Conservation (phyloP, 1,140 invertebrate species). For the Diabrotica virgifera region DNA sequence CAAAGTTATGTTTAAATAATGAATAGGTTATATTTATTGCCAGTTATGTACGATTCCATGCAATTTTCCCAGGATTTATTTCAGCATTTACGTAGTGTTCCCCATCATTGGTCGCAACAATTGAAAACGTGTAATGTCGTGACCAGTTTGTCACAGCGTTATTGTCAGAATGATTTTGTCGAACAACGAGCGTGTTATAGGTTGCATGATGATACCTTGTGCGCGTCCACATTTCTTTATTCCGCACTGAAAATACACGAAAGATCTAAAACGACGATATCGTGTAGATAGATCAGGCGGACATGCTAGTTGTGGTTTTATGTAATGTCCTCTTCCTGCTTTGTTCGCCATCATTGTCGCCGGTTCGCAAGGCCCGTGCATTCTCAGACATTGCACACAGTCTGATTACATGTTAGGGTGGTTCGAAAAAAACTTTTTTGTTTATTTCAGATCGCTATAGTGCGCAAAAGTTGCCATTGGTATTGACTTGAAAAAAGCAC, state of each 20-base stretch:
- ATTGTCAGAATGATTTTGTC: slow-evolving; percentile 26
- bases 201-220: slow-evolving; percentile 20
- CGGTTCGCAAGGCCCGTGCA: too few species aligned
- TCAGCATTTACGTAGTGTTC: slow-evolving; percentile 9
- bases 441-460: too few species aligned
- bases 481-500: too few species aligned
- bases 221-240: slow-evolving; percentile 22
- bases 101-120: slow-evolving; percentile 17
- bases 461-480: too few species aligned
- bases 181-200: slow-evolving; percentile 26
- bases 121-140: slow-evolving; percentile 21
- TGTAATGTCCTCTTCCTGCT: slow-evolving; percentile 19
- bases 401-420: too few species aligned
- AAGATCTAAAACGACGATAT: slow-evolving; percentile 18
- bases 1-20: too few species aligned
- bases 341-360: slow-evolving; percentile 10
- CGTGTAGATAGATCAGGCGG: slow-evolving; percentile 26
- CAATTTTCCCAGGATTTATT: slow-evolving; percentile 9
- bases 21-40: too few species aligned
- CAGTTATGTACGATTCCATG: too few species aligned
- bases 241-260: slow-evolving; percentile 16
- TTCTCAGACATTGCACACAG: too few species aligned
- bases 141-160: slow-evolving; percentile 25
- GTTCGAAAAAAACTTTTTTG: too few species aligned
- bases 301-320: slow-evolving; percentile 19